phyloP scores from a whole-genome alignment of 2,888 invertebrate genomes.

The Dynastes tityus region DNA sequence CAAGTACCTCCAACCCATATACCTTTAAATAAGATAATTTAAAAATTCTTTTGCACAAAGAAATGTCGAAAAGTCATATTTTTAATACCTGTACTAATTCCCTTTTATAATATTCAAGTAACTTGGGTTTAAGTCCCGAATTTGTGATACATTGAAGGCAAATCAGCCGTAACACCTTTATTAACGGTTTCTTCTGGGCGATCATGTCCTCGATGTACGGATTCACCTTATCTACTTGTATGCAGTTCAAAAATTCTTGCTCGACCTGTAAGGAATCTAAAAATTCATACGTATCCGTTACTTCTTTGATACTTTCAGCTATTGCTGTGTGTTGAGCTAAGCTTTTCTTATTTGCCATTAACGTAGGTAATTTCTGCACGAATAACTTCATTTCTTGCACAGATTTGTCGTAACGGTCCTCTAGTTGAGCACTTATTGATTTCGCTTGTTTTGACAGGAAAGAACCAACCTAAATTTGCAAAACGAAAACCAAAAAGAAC shows the following conservation, averaged over 20 bases:
- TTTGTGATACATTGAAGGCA: constrained; percentile 94
- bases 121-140: constrained; percentile 93
- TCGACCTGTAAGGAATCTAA: constrained; percentile 74
- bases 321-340: constrained; percentile 92
- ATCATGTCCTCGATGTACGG: constrained; percentile 94
- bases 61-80: not conserved
- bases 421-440: constrained; percentile 87
- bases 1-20: constrained; percentile 88
- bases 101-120: constrained; percentile 79
- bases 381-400: constrained; percentile 97
- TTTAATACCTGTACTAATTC: constrained; percentile 72
- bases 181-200: constrained; percentile 85
- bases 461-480: constrained; percentile 78
- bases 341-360: constrained; percentile 90
- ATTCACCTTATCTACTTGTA: constrained; percentile 92
- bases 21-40: constrained; percentile 73
- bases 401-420: constrained; percentile 90
- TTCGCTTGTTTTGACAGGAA: constrained; percentile 90
- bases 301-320: constrained; percentile 94
- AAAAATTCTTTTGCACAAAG: not conserved
- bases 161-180: constrained; percentile 89
- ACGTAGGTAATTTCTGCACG: constrained; percentile 89
- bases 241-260: constrained; percentile 93
- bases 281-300: constrained; percentile 72
- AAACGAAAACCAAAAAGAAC: no score